Evolutionary conservation across 2,888 invertebrate species (phyloP), one percentile per base, ranked within the genome.

Genomic region (Elaeidobius kamerunicus): DNA sequence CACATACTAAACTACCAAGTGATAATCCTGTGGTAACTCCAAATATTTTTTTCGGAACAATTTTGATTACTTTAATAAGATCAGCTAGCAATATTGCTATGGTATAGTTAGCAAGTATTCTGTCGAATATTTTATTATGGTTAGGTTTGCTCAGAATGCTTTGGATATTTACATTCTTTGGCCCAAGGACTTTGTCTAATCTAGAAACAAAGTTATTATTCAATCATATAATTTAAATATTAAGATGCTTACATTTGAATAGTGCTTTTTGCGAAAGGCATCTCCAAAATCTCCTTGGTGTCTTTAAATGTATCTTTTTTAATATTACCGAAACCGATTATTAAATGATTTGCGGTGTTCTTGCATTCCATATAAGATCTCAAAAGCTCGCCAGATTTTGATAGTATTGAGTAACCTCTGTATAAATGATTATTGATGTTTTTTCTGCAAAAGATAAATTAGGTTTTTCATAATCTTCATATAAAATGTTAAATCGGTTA

Each of bases 1-100:
- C 93, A 70, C 93, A 93, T 0, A 88, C 90, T 3, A 96, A 75
- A 69, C 94, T 94, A 11, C 95, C 95, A 0, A 90, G 86, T 5
- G 93, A 93, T 71, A 92, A 90, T 2, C 95, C 54, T 19, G 20
- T 9, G 2, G 18, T 28, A 20, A 28, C 12, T 2, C 49, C 68
- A 20, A 67, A 51, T 3, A 63, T 39, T 7, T 48, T 47, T 47
- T 62, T 59, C 14, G 63, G 60, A 14, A 48, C 41, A 2, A 70
- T 16, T 27, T 77, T 75, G 52, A 79, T 59, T 5, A 73, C 65
- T 61, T 74, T 78, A 34, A 81, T 61, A 2, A 80, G 58, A 55
- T 80, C 78, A 57, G 62, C 59, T 17, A 69, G 46, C 18, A 59
- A 64, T 34, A 68, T 57, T 59, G 83, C 88, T n/a, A 88, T 80